Evolutionary conservation across 92 coral and sea anemone species (phyloP).

Genomic region (Ricordea florida): DNA sequence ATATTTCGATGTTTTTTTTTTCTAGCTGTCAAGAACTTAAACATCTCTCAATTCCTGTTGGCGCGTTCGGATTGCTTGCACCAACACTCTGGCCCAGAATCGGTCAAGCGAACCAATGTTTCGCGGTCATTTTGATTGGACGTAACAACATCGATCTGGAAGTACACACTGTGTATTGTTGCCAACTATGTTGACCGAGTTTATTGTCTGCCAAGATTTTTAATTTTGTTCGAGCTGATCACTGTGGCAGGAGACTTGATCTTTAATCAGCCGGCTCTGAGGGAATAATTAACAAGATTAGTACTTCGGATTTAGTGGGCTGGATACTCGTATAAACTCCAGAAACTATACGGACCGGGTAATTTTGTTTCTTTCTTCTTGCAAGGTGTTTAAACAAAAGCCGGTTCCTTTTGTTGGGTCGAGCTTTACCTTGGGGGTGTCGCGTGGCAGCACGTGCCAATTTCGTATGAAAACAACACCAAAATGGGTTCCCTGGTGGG

Average conservation of each 20-base stretch:
- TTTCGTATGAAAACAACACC: slow-evolving; percentile 32
- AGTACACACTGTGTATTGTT: slow-evolving; percentile 43
- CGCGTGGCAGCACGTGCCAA: slow-evolving; percentile 81
- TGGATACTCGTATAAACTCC: slow-evolving; percentile 4
- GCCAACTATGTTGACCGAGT: slow-evolving; percentile 27
- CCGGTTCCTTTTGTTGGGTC: slow-evolving; percentile 14
- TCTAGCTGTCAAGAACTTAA: neutral
- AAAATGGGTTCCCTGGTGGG: slow-evolving; percentile 33
- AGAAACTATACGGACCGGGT: neutral
- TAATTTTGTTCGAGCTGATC: slow-evolving; percentile 23
- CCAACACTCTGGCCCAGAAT: slow-evolving; percentile 37
- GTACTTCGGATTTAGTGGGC: slow-evolving; percentile 11
- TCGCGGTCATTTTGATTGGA: slow-evolving; percentile 27
- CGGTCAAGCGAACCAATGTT: slow-evolving; percentile 23
- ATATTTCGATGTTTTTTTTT: neutral
- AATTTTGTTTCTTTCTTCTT: neutral
- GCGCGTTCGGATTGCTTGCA: slow-evolving; percentile 26
- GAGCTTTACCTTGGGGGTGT: slow-evolving; percentile 18
- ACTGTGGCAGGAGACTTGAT: neutral
- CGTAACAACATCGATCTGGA: slow-evolving; percentile 41
- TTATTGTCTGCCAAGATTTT: slow-evolving; percentile 43
- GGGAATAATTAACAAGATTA: slow-evolving; percentile 27
- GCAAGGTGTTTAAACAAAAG: slow-evolving; percentile 65
- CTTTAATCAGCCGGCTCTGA: slow-evolving; percentile 14
- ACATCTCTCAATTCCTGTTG: neutral